Percentiles rank a stretch among this genome's conserved stretches.
phyloP scores from a whole-genome alignment of 2,888 invertebrate species.

The Macaria notata region DNA sequence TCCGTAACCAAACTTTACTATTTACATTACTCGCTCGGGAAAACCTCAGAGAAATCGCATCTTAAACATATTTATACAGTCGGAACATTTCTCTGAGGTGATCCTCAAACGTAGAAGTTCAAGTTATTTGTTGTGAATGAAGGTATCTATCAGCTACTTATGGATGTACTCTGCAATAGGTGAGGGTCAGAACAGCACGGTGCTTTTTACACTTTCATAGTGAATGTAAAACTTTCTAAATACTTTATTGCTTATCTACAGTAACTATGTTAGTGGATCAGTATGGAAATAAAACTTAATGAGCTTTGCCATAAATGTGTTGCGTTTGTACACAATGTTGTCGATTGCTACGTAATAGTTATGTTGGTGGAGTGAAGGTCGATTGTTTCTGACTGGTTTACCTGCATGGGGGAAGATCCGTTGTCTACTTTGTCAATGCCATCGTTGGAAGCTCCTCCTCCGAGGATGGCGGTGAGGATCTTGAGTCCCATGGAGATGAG shows the following conservation, averaged over 20 bases:
- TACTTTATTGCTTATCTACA: conserved; percentile 61
- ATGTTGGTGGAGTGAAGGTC: conserved; percentile 27
- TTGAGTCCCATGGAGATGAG: conserved; percentile 92
- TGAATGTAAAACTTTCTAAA: conserved; percentile 50
- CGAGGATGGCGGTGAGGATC: conserved; percentile 91
- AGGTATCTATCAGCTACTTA: conserved; percentile 57
- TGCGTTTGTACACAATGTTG: conserved; percentile 43
- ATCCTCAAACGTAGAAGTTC: conserved; percentile 57
- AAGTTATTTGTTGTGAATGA: conserved; percentile 66
- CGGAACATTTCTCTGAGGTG: conserved; percentile 55
- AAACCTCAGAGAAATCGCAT: conserved; percentile 55
- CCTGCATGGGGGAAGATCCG: conserved; percentile 94
- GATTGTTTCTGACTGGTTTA: conserved; percentile 47
- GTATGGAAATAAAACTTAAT: conserved; percentile 55
- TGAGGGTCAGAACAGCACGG: conserved; percentile 64
- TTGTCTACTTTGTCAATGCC: conserved; percentile 96
- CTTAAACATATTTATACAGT: conserved; percentile 9
- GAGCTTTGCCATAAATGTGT: conserved; percentile 36
- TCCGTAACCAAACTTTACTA: conserved; percentile 80
- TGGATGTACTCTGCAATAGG: conserved; percentile 61
- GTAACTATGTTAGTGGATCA: conserved; percentile 72
- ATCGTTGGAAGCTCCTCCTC: conserved; percentile 89
- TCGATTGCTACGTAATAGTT: conserved; percentile 27
- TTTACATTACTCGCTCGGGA: conserved; percentile 63
- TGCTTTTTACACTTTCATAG: conserved; percentile 63